phyloP scores from a whole-genome alignment of 2,888 invertebrate genomes.

The Ochlodes sylvanus region DNA sequence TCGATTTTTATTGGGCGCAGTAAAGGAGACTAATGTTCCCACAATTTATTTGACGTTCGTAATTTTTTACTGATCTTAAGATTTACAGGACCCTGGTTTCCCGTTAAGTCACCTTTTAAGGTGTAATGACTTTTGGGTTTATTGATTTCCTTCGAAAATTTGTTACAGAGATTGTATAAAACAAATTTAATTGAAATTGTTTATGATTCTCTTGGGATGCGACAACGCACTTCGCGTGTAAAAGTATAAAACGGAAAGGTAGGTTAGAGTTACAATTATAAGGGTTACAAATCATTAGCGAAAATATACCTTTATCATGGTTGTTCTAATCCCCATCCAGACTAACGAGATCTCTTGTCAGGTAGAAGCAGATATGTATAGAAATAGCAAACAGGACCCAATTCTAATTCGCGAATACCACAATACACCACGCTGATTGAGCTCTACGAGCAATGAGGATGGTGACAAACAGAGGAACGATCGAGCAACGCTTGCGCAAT shows the following conservation, averaged over 20 bases:
- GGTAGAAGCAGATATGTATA: no score
- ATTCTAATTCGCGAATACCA: no score
- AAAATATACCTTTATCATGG: no score
- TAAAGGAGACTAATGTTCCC: conserved; percentile 49
- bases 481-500: conserved; percentile 11
- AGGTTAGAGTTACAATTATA: no score
- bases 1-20: conserved; percentile 51
- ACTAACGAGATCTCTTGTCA: no score
- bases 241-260: no score
- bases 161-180: neutral
- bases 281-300: no score
- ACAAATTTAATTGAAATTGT: neutral
- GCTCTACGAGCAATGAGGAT: neutral
- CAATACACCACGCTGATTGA: no score
- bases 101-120: conserved; percentile 40
- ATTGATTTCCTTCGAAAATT: conserved; percentile 20
- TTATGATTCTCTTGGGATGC: no score
- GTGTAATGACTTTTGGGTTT: conserved; percentile 27
- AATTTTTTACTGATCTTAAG: conserved; percentile 45
- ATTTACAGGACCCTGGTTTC: conserved; percentile 38
- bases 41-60: conserved; percentile 54
- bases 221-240: no score
- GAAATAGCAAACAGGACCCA: no score
- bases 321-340: no score
- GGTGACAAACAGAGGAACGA: neutral